Conservation (phyloP, 2,113 vertebrate species). For the Pterocles burchelli region DNA sequence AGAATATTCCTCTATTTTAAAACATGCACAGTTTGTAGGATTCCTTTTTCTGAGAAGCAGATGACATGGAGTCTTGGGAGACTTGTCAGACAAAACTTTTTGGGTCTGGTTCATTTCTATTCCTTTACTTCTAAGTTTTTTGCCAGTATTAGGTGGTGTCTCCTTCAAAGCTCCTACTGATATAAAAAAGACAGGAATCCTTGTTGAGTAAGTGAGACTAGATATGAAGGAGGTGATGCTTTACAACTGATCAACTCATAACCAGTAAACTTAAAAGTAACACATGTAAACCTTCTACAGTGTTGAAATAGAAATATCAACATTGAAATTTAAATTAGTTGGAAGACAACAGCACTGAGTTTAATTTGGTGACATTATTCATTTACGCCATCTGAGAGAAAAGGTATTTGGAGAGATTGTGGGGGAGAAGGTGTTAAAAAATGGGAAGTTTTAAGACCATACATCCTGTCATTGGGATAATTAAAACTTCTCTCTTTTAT, state of each 20-base stretch:
- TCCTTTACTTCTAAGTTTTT: neutral
- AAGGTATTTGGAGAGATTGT: neutral
- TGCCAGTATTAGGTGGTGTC: neutral
- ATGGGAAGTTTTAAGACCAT: neutral
- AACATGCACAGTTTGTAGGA: neutral
- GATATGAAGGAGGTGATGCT: neutral
- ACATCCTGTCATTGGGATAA: neutral
- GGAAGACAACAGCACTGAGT: neutral
- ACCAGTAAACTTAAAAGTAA: neutral
- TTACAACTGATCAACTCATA: neutral
- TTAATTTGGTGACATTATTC: neutral
- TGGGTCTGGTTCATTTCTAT: neutral
- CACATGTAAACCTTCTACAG: neutral
- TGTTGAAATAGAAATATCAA: neutral
- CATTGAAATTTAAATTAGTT: neutral
- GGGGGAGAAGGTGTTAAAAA: neutral
- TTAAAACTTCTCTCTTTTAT: neutral
- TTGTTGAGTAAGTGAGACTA: neutral
- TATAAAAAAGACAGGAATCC: neutral
- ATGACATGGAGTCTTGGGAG: neutral
- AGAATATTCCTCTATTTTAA: neutral
- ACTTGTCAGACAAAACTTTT: neutral
- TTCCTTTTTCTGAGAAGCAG: neutral
- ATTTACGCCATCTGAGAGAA: neutral
- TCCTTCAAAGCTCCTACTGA: neutral